Base-by-base conservation (phyloP, 1,140 invertebrate species). In the Trichonephila clavipes region DNA sequence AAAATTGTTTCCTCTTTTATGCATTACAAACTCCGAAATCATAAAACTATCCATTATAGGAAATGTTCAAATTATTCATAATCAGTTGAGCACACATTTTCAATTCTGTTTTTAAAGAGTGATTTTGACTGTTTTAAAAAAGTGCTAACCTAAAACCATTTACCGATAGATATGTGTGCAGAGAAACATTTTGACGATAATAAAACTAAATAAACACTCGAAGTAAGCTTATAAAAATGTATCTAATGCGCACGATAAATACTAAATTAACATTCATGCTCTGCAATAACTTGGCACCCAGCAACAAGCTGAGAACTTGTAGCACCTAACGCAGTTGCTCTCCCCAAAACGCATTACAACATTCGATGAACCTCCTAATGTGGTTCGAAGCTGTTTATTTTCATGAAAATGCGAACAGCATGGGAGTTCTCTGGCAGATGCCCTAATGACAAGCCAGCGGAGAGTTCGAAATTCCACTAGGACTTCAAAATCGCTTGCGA, bases 351-450 rank as follows among this genome's bases (percentile, higher is more conserved):
- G 86, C 61, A 88, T 88, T 88, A 40, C 58, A 64, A 88, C 61
- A 88, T 88, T 88, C 24, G 34, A 88, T 88, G 86, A 88, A 88
- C 61, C 44, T 28, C 24, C 51, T 66, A 88, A 88, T 88, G 86
- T 21, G 82, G 21, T 44, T 59, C 40, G 82, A 83, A 83, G 82
- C 59, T 64, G 86, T 88, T 88, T 88, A 88, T 88, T 66, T 88
- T 88, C 86, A 64, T 88, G 86, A 88, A 88, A 64, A 88, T 64
- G 86, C 16, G 59, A 77, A 77, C 72, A 77, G 72, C 72, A 77
- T 77, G 72, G 72, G 24, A 69, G 66, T 69, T n/a, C 66, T 69
- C 21, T 69, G 66, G 28, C 61, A 66, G 62, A 88, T 64, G 82
- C 61, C 61, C 86, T 88, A 88, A 88, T 88, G 86, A 88, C 86